phyloP scores from a whole-genome alignment of 2,797 vertebrate genomes.

The Dermochelys coriacea region DNA sequence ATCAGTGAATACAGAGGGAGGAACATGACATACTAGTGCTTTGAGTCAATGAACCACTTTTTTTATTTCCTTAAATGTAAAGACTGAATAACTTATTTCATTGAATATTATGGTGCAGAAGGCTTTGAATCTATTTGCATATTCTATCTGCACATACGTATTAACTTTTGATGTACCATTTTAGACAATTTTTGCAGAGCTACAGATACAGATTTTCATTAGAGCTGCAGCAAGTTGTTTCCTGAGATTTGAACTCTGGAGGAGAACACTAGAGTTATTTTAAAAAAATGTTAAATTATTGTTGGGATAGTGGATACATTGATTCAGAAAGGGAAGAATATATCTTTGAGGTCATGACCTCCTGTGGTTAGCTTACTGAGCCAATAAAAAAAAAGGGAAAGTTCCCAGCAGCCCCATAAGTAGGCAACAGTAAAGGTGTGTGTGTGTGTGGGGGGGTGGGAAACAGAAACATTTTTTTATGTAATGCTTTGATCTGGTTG shows the following conservation, averaged over 20 bases:
- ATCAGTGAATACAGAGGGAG: conserved; percentile 55
- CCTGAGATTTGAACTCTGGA: conserved; percentile 47
- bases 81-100: conserved; percentile 73
- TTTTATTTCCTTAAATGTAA: conserved; percentile 76
- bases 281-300: conserved; percentile 60
- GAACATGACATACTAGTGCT: conserved; percentile 45
- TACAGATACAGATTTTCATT: conserved; percentile 72
- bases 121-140: conserved; percentile 75
- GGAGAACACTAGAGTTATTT: conserved; percentile 42
- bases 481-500: neutral
- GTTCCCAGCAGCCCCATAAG: neutral
- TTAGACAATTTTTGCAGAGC: conserved; percentile 72
- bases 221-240: conserved; percentile 58
- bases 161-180: conserved; percentile 75
- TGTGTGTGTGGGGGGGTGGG: too few relatives aligned
- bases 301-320: conserved; percentile 5
- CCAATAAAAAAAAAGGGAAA: neutral
- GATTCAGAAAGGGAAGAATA: neutral
- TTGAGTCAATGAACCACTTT: conserved; percentile 52
- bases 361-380: neutral
- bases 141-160: conserved; percentile 72
- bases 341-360: neutral
- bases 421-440: neutral
- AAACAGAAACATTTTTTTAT: neutral
- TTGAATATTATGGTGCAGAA: conserved; percentile 73